Base-by-base conservation (phyloP, 2,797 vertebrate species). In the Rhinoraja longicauda region DNA sequence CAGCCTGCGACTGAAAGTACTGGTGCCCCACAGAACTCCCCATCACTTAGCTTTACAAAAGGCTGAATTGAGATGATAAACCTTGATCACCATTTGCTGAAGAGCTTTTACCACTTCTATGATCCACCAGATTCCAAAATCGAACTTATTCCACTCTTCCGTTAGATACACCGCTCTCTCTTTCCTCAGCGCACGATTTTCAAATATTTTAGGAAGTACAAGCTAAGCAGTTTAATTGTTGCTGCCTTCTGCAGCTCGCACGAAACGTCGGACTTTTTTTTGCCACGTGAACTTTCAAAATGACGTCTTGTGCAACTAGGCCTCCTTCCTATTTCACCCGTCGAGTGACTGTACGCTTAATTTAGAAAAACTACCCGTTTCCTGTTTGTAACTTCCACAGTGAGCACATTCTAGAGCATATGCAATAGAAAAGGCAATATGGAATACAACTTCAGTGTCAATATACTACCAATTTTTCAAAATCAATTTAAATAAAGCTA, bases 91-190 rank as follows among this genome's bases (percentile, higher is more conserved):
- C 36, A 36, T 75, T 92, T 57, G 29, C 70, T 2, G 24, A 53
- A 45, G 39, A 17, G 26, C 70, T 75, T 12, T 75, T 75, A 75
- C 12, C 67, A 26, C 32, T 36, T 29, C 59, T 39, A 32, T 57
- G 72, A 75, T 57, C 39, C 70, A 88, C 2, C 90, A 73, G 70
- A 53, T 45, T 57, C 73, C 13, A 29, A 24, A 53, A 45, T 6
- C 70, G 57, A 75, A 75, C n/a, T 73, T 39, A 92, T 92, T 36
- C 59, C 24, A 92, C 10, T n/a, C 36, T 92, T 75, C 72, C 90
- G 29, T 12, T n/a, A 29, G 45, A 17, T 39, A 36, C 10, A 4
- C 45, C 4, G 70, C 45, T 92, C 70, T 72, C 36, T 73, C 45
- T 36, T 90, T 3, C 4, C 53, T 73, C 67, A 53, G 36, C n/a